Percentiles rank a stretch among this genome's conserved stretches.
These are phyloP conservation scores for Trichonephila clavipes DNA, from an alignment of 1,140 invertebrate genomes.

Conservation along the genomic window DNA sequence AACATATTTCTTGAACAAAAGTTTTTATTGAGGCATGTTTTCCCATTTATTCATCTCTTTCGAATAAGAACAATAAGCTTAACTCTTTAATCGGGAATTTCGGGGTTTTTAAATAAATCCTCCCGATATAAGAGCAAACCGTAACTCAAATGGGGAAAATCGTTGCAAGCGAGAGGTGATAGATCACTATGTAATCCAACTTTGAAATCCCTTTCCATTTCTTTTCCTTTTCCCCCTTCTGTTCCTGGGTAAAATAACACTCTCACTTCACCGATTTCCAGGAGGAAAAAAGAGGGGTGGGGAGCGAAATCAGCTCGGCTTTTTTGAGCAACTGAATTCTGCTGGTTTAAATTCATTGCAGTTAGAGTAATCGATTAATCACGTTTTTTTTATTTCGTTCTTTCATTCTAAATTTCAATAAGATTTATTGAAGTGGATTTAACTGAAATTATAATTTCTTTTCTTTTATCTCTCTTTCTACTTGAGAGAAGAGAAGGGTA, in stretches of 20 bases:
- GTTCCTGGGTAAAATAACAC: slow-evolving; percentile 56
- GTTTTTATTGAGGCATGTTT: too few species aligned
- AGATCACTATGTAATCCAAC: slow-evolving; percentile 65
- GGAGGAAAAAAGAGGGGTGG: slow-evolving; percentile 42
- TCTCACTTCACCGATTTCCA: slow-evolving; percentile 65
- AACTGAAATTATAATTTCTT: slow-evolving; percentile 50
- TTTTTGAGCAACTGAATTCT: slow-evolving; percentile 56
- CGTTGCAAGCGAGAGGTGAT: slow-evolving; percentile 53
- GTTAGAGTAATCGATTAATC: slow-evolving; percentile 68
- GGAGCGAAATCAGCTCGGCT: slow-evolving; percentile 24
- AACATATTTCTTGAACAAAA: too few species aligned
- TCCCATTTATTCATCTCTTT: too few species aligned
- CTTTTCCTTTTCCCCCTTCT: not conserved
- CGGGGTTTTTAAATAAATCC: slow-evolving; percentile 59
- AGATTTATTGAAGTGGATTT: slow-evolving; percentile 47
- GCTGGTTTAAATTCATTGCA: slow-evolving; percentile 45
- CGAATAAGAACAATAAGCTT: not conserved
- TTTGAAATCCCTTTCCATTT: slow-evolving; percentile 60
- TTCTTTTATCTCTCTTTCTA: not conserved
- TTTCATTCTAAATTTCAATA: slow-evolving; percentile 51
- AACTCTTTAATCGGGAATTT: slow-evolving; percentile 55
- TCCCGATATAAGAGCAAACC: slow-evolving; percentile 31
- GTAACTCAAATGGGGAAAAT: slow-evolving; percentile 61
- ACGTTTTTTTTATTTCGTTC: not conserved
- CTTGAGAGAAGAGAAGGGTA: not conserved